Evolutionary conservation across 2,797 vertebrate genomes (phyloP), one percentile per base, ranked within the genome.

Genomic region (Podarcis lilfordi): DNA sequence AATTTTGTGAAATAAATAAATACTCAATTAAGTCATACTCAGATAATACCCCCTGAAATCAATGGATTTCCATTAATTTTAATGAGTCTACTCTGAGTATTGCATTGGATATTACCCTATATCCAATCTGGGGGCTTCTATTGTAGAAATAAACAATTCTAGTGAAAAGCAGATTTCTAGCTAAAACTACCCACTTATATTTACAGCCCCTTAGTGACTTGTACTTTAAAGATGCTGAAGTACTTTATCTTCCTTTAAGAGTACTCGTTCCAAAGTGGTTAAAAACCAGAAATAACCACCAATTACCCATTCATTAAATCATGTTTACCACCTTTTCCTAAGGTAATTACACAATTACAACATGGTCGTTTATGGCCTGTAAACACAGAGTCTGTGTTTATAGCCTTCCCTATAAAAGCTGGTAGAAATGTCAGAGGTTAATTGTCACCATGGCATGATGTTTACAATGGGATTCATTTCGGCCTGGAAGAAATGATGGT

Each of bases 341-440:
- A 66, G 40, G 32, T 79, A 55, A 91, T 89, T 88, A 82, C 89
- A 86, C n/a, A 74, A 45, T 72, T 85, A 74, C 69, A 80, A 80
- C n/a, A 80, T 66, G 59, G 66, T 50, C 29, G 5, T 89, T 85
- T 80, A 85, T 80, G 76, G 68, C 29, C 64, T 88, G 68, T 80
- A 89, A 93, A 78, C 82, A n/a, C 21, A 90, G 68, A 80, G 10
- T 79, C 27, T 78, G 4, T 71, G 25, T 78, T 76, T 89, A 76
- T 88, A 78, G 13, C 61, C 81, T 37, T 17, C 40, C 66, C 9
- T 77, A 27, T 85, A 79, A 86, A 88, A 82, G 77, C 29, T 72
- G 10, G 50, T 85, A 61, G 77, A 86, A 84, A 84, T 77, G 29
- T 79, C 45, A 6, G 79, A n/a, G 25, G 25, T 88, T 82, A 68